These are phyloP conservation scores for Metridium senile DNA, from an alignment of 92 coral and sea anemone species.

Conservation along the genomic window DNA sequence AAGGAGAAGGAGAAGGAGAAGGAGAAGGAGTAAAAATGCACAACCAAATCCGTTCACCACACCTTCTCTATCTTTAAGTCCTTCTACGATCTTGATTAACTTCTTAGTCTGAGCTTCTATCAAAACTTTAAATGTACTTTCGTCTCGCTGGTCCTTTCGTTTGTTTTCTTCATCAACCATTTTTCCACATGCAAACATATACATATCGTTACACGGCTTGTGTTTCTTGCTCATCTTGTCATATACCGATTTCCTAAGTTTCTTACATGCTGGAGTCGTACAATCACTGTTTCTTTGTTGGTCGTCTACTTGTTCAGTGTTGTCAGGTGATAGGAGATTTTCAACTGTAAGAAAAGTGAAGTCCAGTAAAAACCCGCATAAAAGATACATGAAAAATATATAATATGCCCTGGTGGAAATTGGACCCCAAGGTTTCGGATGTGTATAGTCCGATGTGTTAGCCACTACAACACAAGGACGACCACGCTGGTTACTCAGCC, in stretches of 20 bases:
- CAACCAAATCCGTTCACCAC: too few relatives aligned
- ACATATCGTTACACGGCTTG: constrained; percentile 58
- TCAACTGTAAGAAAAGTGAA: background rate
- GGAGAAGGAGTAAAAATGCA: background rate
- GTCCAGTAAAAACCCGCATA: too few relatives aligned
- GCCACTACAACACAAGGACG: too few relatives aligned
- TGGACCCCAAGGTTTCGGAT: too few relatives aligned
- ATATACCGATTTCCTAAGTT: constrained; percentile 18
- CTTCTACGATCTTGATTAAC: constrained; percentile 14
- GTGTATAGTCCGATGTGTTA: too few relatives aligned
- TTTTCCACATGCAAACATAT: constrained; percentile 64
- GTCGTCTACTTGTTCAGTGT: background rate
- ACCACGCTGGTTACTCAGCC: too few relatives aligned
- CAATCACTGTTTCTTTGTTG: constrained; percentile 17
- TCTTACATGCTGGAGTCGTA: constrained; percentile 27
- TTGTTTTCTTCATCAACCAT: constrained; percentile 1
- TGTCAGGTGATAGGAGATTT: background rate
- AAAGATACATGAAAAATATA: too few relatives aligned
- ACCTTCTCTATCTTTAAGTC: constrained; percentile 26
- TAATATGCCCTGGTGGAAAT: too few relatives aligned
- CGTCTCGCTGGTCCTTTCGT: background rate
- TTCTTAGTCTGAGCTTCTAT: background rate
- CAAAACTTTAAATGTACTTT: constrained; percentile 22
- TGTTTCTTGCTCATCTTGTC: constrained; percentile 33
- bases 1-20: constrained; percentile 12